Evolutionary conservation across 2,797 vertebrate genomes (phyloP), one percentile per base, ranked within the genome.

Genomic region (Poeciliopsis infans): DNA sequence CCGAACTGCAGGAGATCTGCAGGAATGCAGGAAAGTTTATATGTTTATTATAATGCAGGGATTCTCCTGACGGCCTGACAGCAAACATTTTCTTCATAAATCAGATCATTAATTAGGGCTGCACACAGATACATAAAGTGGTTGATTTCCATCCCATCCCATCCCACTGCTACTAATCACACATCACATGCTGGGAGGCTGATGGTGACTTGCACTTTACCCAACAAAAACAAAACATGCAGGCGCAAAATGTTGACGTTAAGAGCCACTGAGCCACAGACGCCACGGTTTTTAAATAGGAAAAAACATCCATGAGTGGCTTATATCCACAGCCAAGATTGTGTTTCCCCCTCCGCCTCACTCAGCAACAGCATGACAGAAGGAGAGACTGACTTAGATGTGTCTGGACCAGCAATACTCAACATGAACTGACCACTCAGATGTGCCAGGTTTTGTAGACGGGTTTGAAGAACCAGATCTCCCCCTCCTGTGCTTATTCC

Each of bases 361-460:
- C 20, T 68, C 64, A 12, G 64, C 18, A 41, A 25, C 55, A 55
- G 33, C 59, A 71, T 3, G 57, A 61, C 57, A 61, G 47, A 68
- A 45, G 78, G 51, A 75, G 69, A 8, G 15, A 87, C 15, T 69
- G 45, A 55, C 72, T 73, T 41, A 28, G 72, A 75, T 69, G 53
- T 70, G 69, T 25, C 25, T 1, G 11, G 13, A 31, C 39, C 10
- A 72, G 72, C 53, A 36, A n/a, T 15, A 61, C 78, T 74, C 41
- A 53, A 12, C 49, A 76, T 15, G 33, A 55, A 75, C 18, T 53
- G 55, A 75, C 72, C 47, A 79, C 0, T 68, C 28, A 79, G 59
- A 80, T 45, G 68, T 25, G 68, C 70, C 53, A 81, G 41, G 49
- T 80, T 83, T 74, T 81, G n/a, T 76, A 71, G 72, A 72, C 8